Conservation (phyloP, 2,888 invertebrate species). For the Rhodophaea formosa region DNA sequence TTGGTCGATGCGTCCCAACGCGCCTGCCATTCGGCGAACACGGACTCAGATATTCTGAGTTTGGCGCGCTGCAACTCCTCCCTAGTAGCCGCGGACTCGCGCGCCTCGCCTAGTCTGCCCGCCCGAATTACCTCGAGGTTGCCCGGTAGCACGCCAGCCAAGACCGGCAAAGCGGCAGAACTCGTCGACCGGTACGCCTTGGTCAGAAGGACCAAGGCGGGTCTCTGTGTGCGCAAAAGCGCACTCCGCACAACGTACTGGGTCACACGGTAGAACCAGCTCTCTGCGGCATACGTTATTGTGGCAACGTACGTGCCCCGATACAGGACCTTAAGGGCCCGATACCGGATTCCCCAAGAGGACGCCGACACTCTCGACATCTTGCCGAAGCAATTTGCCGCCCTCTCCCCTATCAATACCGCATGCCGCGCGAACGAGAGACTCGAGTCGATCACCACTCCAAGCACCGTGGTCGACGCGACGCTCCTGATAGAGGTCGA, state of each 20-base stretch:
- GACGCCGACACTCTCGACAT: slow-evolving; percentile 31
- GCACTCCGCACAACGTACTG: slow-evolving; percentile 21
- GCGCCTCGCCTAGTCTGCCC: slow-evolving; percentile 16
- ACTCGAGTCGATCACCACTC: neutral
- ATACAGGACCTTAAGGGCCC: slow-evolving; percentile 25
- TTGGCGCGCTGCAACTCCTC: neutral
- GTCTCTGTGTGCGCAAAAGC: slow-evolving; percentile 28
- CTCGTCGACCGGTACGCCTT: slow-evolving; percentile 37
- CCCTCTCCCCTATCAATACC: slow-evolving; percentile 20
- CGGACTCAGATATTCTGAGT: neutral
- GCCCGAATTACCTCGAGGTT: slow-evolving; percentile 32
- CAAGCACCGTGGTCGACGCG: neutral
- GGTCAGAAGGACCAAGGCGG: slow-evolving; percentile 28
- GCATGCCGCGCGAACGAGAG: slow-evolving; percentile 18
- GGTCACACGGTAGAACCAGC: slow-evolving; percentile 10
- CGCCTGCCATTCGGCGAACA: slow-evolving; percentile 28
- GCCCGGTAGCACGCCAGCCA: slow-evolving; percentile 35
- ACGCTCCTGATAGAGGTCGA: neutral
- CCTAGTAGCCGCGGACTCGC: neutral
- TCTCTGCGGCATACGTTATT: slow-evolving; percentile 29
- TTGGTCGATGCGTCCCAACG: slow-evolving; percentile 25
- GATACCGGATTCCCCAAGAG: slow-evolving; percentile 27
- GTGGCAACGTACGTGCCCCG: slow-evolving; percentile 28
- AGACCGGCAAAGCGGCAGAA: slow-evolving; percentile 32
- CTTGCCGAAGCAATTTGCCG: slow-evolving; percentile 23